A percentile compares a stretch with the other conserved stretches of the same genome.
Conservation (phyloP, 2,797 vertebrate genomes). For the Bradypodion pumilum region DNA sequence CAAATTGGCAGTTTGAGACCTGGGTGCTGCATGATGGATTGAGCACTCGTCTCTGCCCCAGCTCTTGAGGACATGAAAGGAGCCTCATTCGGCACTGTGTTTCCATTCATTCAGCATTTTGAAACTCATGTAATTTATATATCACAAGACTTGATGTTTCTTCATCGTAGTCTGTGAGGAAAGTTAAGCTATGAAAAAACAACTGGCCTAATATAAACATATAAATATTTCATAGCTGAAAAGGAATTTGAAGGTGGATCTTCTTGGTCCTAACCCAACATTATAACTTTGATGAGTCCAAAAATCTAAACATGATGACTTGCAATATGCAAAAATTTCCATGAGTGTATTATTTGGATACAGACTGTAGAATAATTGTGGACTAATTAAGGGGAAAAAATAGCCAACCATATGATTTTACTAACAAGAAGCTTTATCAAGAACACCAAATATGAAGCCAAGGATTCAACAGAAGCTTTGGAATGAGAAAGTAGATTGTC, state of each 20-base stretch:
- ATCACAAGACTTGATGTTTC: background rate
- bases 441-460: conserved; percentile 4
- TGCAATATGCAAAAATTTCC: background rate
- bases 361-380: background rate
- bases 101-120: too few relatives aligned
- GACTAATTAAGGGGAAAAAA: background rate
- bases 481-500: background rate
- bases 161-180: background rate
- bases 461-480: conserved; percentile 4
- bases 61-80: too few relatives aligned
- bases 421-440: background rate
- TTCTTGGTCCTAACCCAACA: too few relatives aligned
- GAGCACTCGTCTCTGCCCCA: too few relatives aligned
- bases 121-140: background rate
- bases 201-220: background rate
- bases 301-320: background rate
- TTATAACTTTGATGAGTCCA: background rate
- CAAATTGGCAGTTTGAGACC: too few relatives aligned
- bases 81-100: too few relatives aligned
- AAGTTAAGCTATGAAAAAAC: background rate
- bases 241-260: background rate
- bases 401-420: background rate
- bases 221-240: too few relatives aligned
- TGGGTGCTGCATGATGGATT: too few relatives aligned
- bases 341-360: background rate